A percentile compares a stretch with the other conserved stretches of the same genome.
Evolutionary conservation across 2,888 invertebrate genomes (phyloP).

Genomic region (Zaprionus bogoriensis): DNA sequence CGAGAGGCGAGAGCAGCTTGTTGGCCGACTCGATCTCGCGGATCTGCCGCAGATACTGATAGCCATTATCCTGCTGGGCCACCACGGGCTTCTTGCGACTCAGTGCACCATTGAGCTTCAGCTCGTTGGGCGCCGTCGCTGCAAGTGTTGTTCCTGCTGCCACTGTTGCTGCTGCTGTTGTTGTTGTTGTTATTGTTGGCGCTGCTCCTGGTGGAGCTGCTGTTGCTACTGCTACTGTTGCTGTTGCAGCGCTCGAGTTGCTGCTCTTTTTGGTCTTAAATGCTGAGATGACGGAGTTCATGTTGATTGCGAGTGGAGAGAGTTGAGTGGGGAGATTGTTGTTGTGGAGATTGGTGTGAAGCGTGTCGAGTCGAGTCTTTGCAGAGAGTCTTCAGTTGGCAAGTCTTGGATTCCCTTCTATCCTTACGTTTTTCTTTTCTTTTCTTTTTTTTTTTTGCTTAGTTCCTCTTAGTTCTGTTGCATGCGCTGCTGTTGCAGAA

Average conservation of each 20-base stretch:
- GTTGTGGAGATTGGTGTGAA: background rate
- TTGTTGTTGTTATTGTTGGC: slow-evolving; percentile 2
- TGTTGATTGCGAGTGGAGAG: slow-evolving; percentile 54
- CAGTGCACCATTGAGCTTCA: slow-evolving; percentile 29
- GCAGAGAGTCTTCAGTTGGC: background rate
- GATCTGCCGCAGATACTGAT: slow-evolving; percentile 82
- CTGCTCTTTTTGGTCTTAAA: slow-evolving; percentile 81
- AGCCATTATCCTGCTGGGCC: slow-evolving; percentile 82
- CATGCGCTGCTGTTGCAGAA: slow-evolving; percentile 11
- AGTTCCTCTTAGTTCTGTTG: background rate
- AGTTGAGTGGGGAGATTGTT: background rate
- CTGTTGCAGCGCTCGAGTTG: slow-evolving; percentile 36
- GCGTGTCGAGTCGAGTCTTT: background rate
- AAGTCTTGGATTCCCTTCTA: background rate
- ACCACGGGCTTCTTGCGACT: slow-evolving; percentile 69
- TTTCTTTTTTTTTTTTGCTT: background rate
- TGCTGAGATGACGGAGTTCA: slow-evolving; percentile 83
- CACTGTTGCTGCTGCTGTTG: slow-evolving; percentile 26
- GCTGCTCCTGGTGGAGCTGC: slow-evolving; percentile 11
- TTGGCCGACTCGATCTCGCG: slow-evolving; percentile 82
- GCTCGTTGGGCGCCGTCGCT: slow-evolving; percentile 16
- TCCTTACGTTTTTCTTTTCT: background rate
- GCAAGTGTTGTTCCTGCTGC: too few relatives aligned
- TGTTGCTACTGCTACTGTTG: slow-evolving; percentile 22
- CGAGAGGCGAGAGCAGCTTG: slow-evolving; percentile 80